Evolutionary conservation across 2,888 invertebrate species (phyloP), one percentile per base, ranked within the genome.

Genomic region (Acrocera orbiculus): DNA sequence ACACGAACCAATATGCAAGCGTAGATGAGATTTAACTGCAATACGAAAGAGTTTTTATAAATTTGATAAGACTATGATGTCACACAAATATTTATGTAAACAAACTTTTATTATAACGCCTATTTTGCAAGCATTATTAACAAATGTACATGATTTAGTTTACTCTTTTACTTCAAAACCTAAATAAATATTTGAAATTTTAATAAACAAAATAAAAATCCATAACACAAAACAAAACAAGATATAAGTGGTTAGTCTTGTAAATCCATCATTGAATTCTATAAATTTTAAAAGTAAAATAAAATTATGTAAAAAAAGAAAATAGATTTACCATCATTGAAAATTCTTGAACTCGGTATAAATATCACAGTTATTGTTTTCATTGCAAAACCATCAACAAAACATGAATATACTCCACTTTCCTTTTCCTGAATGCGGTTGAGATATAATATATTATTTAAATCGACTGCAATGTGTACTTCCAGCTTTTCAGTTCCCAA

Each of bases 321-420:
- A 15, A 16, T 11, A 8, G n/a, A 2, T 8, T 22, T 20, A 38
- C 38, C 38, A 20, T 35, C 33, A 2, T 30, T 33, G 6, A 36
- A 25, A 16, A 38, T 26, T 9, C 35, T n/a, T 9, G 32, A 33
- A 15, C 33, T 35, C 11, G 33, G 30, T 13, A 38, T 30, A 16
- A 38, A 24, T 15, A 23, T 27, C 2, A 38, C 30, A 20, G 32
- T 19, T 5, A 38, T 23, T 23, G 27, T 30, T 20, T 30, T 33
- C 5, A 38, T 30, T 15, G 38, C 33, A 7, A 30, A 14, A 26
- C 26, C 25, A 17, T 38, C 33, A 5, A 33, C 38, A 27, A 38
- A 23, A 15, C 38, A 38, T 10, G 38, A 35, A 20, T 36, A 38
- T 6, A 30, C 10, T 22, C 38, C 38, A 15, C 22, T 29, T 16